These are phyloP conservation scores for Ectemnius cavifrons DNA, from an alignment of 2,888 invertebrate species.

Conservation along the genomic window DNA sequence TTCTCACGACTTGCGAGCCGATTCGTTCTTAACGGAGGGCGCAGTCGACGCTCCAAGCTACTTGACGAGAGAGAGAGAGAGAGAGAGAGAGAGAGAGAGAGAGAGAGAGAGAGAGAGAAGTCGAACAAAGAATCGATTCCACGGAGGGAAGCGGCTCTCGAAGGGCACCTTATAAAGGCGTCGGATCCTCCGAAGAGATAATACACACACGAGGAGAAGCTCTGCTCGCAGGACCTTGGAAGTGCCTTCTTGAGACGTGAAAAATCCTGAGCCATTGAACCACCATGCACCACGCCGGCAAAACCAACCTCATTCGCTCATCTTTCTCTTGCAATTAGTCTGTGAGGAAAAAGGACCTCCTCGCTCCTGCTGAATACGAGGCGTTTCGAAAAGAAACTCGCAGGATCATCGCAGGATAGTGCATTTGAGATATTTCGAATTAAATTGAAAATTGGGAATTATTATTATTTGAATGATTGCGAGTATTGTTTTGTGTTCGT, in stretches of 20 bases:
- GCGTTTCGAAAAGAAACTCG: constrained; percentile 1
- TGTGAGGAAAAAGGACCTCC: constrained; percentile 25
- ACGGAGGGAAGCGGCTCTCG: not conserved
- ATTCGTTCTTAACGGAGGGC: too few species aligned
- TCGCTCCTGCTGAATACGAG: constrained; percentile 23
- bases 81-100: too few species aligned
- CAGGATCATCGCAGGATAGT: not conserved
- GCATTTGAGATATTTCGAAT: too few species aligned
- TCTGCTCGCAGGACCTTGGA: constrained; percentile 49
- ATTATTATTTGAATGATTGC: too few species aligned
- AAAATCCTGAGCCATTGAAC: constrained; percentile 65
- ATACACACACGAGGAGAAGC: not conserved
- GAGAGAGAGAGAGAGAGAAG: too few species aligned
- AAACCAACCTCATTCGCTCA: constrained; percentile 27
- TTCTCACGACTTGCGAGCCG: too few species aligned
- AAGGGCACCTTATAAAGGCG: constrained; percentile 3
- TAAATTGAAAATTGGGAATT: too few species aligned
- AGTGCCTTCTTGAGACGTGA: constrained; percentile 62
- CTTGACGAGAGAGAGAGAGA: too few species aligned
- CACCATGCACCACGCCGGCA: constrained; percentile 13
- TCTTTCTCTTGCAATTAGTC: constrained; percentile 40
- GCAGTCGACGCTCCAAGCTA: too few species aligned
- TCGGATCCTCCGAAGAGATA: constrained; percentile 9
- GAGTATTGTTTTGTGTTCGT: too few species aligned
- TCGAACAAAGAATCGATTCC: constrained; percentile 8